Conservation (phyloP, 2,888 invertebrate species). For the Acholoe squamosa region DNA sequence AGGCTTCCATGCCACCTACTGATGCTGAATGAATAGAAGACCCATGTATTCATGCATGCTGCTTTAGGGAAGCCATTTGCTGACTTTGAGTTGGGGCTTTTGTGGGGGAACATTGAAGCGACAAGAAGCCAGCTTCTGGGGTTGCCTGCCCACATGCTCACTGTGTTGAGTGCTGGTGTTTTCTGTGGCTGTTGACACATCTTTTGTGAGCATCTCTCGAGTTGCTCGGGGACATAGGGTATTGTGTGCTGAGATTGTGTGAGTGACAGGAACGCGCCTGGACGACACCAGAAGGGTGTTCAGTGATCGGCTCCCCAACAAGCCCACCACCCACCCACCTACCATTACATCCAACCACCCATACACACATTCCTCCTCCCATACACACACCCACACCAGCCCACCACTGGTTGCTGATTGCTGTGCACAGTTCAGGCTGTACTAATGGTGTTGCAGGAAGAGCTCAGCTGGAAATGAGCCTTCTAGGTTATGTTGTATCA, state of each 20-base stretch:
- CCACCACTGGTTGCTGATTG: neutral
- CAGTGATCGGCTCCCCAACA: neutral
- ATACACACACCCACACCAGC: no score
- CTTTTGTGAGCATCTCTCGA: constrained; percentile 7
- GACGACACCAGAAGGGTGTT: neutral
- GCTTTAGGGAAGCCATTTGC: neutral
- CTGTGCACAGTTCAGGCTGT: neutral
- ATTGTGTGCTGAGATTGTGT: no score
- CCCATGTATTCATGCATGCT: neutral
- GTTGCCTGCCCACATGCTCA: no score
- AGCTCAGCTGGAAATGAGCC: no score
- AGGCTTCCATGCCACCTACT: neutral
- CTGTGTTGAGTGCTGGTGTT: neutral
- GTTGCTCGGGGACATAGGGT: neutral
- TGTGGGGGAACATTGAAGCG: no score
- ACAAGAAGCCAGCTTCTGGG: no score
- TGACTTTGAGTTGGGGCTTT: no score
- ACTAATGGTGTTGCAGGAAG: no score
- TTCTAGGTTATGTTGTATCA: no score
- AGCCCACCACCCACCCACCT: neutral
- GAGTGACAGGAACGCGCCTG: constrained; percentile 8
- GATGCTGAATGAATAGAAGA: neutral
- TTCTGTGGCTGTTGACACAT: constrained; percentile 24
- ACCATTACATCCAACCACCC: neutral
- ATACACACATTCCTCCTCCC: no score